These are phyloP conservation scores for Epinephelus moara DNA, from an alignment of 2,113 vertebrate genomes.

Conservation along the genomic window DNA sequence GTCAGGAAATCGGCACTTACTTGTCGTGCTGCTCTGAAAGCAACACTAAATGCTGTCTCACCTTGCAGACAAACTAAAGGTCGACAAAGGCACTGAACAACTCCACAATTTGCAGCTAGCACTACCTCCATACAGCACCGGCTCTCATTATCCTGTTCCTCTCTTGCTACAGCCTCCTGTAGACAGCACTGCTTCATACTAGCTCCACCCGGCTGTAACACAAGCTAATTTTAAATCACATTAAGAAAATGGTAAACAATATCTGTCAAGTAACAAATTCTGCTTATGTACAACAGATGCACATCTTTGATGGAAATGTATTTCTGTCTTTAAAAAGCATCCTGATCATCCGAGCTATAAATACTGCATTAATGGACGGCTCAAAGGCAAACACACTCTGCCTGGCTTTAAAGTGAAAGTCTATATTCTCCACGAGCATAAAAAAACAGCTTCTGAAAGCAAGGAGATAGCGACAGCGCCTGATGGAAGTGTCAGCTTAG, in stretches of 20 bases:
- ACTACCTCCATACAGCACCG: background rate
- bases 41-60: constrained; percentile 70
- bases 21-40: constrained; percentile 71
- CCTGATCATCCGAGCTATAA: constrained; percentile 49
- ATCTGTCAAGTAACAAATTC: constrained; percentile 34
- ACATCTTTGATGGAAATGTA: constrained; percentile 27
- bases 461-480: constrained; percentile 37
- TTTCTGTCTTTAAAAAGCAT: constrained; percentile 49
- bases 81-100: constrained; percentile 51
- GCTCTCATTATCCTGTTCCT: background rate
- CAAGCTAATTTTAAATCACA: constrained; percentile 39
- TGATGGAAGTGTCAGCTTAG: constrained; percentile 63
- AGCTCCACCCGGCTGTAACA: constrained; percentile 6
- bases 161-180: constrained; percentile 1
- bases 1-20: constrained; percentile 77
- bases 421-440: constrained; percentile 23
- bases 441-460: constrained; percentile 44
- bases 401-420: constrained; percentile 52
- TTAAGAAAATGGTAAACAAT: constrained; percentile 35
- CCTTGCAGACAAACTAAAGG: constrained; percentile 74
- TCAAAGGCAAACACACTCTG: constrained; percentile 47
- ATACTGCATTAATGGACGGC: constrained; percentile 48
- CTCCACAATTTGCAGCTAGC: constrained; percentile 12
- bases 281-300: constrained; percentile 23
- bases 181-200: background rate